Conservation (phyloP, 1,140 invertebrate species). For the Drosophila kurseongensis region DNA sequence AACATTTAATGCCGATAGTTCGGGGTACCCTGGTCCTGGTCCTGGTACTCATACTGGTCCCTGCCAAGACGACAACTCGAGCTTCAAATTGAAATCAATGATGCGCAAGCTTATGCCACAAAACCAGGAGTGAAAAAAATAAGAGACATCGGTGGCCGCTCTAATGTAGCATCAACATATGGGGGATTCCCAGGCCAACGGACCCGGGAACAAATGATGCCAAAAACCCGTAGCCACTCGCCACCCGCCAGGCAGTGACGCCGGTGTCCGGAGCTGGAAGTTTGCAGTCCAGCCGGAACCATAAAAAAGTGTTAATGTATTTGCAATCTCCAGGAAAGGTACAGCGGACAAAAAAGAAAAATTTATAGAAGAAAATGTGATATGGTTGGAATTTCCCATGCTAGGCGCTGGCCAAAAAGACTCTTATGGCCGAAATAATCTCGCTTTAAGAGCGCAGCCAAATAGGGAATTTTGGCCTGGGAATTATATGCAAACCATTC, state of each 20-base stretch:
- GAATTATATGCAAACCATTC: slow-evolving; percentile 8
- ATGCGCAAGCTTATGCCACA: slow-evolving; percentile 74
- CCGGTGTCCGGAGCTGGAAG: slow-evolving; percentile 38
- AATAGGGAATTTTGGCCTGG: not conserved
- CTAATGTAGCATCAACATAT: slow-evolving; percentile 72
- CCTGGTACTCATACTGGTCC: slow-evolving; percentile 12
- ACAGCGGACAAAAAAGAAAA: slow-evolving; percentile 17
- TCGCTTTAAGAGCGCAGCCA: slow-evolving; percentile 1
- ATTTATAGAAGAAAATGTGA: slow-evolving; percentile 26
- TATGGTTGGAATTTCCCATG: slow-evolving; percentile 24
- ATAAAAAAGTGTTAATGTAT: slow-evolving; percentile 77
- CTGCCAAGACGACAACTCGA: slow-evolving; percentile 65
- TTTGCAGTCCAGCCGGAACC: slow-evolving; percentile 41
- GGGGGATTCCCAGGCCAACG: slow-evolving; percentile 35
- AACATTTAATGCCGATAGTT: slow-evolving; percentile 82
- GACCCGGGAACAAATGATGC: slow-evolving; percentile 70
- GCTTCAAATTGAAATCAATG: slow-evolving; percentile 83
- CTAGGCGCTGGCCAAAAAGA: slow-evolving; percentile 7
- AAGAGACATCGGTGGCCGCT: slow-evolving; percentile 29
- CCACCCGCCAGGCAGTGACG: slow-evolving; percentile 63
- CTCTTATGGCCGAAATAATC: slow-evolving; percentile 13
- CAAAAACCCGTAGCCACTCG: slow-evolving; percentile 58
- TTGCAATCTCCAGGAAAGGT: slow-evolving; percentile 56
- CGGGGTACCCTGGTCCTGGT: slow-evolving; percentile 3
- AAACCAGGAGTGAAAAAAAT: slow-evolving; percentile 40